Evolutionary conservation across 2,888 invertebrate species (phyloP).

Genomic region (Cancer borealis): DNA sequence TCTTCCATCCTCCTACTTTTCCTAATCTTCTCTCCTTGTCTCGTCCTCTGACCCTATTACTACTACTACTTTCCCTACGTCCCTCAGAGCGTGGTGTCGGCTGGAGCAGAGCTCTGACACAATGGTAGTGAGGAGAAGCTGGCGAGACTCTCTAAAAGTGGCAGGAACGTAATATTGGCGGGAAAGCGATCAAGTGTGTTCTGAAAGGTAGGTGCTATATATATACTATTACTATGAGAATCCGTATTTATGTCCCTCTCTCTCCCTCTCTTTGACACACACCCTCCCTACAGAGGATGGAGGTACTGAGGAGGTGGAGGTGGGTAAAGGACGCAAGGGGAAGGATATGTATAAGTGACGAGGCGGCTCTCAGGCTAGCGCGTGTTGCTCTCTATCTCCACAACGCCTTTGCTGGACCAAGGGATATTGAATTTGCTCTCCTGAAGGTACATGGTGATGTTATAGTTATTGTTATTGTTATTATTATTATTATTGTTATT

Average conservation of each 20-base stretch:
- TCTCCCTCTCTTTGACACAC: background rate
- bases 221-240: background rate
- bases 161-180: conserved; percentile 79
- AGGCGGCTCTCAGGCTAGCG: conserved; percentile 83
- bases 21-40: background rate
- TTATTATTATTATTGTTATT: no score
- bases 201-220: conserved; percentile 80
- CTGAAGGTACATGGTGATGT: conserved; percentile 81
- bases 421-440: conserved; percentile 92
- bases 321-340: conserved; percentile 80
- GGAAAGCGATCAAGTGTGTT: conserved; percentile 82
- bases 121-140: conserved; percentile 83
- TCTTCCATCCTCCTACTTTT: background rate
- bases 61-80: conserved; percentile 42
- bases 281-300: conserved; percentile 79
- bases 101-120: conserved; percentile 88
- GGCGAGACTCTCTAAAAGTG: conserved; percentile 82
- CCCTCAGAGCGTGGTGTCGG: conserved; percentile 88
- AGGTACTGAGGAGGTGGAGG: conserved; percentile 78
- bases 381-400: conserved; percentile 84
- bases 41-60: background rate
- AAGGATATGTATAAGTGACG: conserved; percentile 83
- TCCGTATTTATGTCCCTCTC: background rate
- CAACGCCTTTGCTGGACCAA: conserved; percentile 85
- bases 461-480: no score